Percentiles rank a stretch among this genome's conserved stretches.
These are phyloP conservation scores for Mesembrinibis cayennensis DNA, from an alignment of 2,113 vertebrate genomes.

Conservation along the genomic window DNA sequence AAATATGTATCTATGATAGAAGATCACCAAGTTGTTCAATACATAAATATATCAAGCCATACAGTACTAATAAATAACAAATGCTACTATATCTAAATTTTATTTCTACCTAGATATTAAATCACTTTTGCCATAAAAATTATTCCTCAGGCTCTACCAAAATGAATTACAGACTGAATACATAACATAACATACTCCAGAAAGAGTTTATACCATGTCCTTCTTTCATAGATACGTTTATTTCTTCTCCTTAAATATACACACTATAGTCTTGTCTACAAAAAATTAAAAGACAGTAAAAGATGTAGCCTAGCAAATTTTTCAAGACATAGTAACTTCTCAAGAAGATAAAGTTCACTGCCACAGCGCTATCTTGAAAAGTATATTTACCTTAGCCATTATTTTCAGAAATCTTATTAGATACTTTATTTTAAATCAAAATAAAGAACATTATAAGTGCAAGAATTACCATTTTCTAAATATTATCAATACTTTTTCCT, in stretches of 20 bases:
- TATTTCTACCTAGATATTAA: neutral
- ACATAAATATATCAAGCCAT: rapidly evolving
- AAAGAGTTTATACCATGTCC: rapidly evolving
- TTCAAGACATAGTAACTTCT: neutral
- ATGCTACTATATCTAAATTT: neutral
- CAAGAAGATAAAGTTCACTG: neutral
- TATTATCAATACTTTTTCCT: rapidly evolving
- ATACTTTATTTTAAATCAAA: neutral
- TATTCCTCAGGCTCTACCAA: neutral
- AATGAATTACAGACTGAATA: neutral
- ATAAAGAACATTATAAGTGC: rapidly evolving
- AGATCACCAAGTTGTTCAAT: rapidly evolving
- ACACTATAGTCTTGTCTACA: rapidly evolving
- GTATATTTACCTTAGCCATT: rapidly evolving
- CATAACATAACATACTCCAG: rapidly evolving
- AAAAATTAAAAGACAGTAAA: neutral
- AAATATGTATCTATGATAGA: rapidly evolving
- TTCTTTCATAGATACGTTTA: neutral
- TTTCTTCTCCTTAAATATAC: neutral
- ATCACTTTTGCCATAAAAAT: neutral
- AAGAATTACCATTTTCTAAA: rapidly evolving
- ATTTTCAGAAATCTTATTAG: rapidly evolving
- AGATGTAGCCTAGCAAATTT: rapidly evolving
- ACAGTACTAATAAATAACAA: neutral
- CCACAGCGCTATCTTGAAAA: rapidly evolving